A percentile compares a stretch with the other conserved stretches of the same genome.
Evolutionary conservation across 2,888 invertebrate species (phyloP).

Genomic region (Ormia ochracea): DNA sequence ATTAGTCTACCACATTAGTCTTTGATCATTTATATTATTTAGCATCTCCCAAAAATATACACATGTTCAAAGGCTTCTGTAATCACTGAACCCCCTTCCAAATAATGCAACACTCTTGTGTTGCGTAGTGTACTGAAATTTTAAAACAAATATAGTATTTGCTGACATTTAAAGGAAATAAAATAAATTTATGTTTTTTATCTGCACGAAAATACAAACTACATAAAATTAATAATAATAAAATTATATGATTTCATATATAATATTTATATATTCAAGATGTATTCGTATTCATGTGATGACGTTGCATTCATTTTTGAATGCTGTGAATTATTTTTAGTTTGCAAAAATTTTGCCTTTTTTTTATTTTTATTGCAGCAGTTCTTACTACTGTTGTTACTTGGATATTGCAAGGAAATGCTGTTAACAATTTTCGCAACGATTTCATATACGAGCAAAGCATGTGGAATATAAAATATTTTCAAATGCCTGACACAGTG

Average conservation of each 20-base stretch:
- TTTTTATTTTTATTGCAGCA: neutral
- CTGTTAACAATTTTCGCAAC: slow-evolving; percentile 33
- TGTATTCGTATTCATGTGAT: slow-evolving; percentile 15
- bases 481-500: neutral
- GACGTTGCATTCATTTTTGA: slow-evolving; percentile 6
- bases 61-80: no score
- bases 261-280: neutral
- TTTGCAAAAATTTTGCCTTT: slow-evolving; percentile 10
- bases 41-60: no score
- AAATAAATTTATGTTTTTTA: no score
- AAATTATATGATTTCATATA: neutral
- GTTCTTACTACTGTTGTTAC: slow-evolving; percentile 26
- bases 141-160: no score
- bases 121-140: no score
- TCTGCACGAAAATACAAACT: no score
- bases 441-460: neutral
- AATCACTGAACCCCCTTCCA: no score
- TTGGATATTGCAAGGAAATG: slow-evolving; percentile 44
- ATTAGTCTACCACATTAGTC: no score
- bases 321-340: slow-evolving; percentile 22
- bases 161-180: no score
- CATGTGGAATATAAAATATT: neutral
- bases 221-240: neutral
- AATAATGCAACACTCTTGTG: no score
- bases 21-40: no score